Evolutionary conservation across 1,140 invertebrate genomes (phyloP).

Genomic region (Ostrea denselamellosa): DNA sequence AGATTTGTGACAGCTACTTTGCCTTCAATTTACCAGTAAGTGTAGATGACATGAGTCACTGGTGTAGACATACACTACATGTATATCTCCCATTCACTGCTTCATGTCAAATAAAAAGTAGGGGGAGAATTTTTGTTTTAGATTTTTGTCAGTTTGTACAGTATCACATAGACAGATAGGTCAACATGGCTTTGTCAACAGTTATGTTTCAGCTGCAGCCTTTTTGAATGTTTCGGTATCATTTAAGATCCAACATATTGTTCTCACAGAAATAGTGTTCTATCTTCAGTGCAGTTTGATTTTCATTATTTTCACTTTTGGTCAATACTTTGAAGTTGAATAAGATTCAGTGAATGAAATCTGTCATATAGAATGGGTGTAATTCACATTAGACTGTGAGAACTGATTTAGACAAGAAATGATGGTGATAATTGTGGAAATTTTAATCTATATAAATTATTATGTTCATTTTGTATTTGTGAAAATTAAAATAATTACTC

Average conservation of each 20-base stretch:
- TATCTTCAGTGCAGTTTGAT: no score
- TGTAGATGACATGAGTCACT: conserved; percentile 48
- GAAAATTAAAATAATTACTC: not conserved
- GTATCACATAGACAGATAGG: not conserved
- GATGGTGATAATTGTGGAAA: no score
- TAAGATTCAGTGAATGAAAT: no score
- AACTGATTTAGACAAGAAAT: no score
- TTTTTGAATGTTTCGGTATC: not conserved
- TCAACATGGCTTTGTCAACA: not conserved
- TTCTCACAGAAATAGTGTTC: no score
- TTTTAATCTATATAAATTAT: no score
- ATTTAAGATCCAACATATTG: no score
- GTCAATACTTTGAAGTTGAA: no score
- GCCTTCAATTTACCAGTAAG: conserved; percentile 99
- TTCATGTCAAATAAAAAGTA: not conserved
- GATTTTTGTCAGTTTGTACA: not conserved
- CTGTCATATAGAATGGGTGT: no score
- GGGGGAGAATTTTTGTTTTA: not conserved
- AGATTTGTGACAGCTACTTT: conserved; percentile 99
- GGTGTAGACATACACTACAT: not conserved
- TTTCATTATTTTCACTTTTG: no score
- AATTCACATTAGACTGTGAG: no score
- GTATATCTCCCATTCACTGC: not conserved
- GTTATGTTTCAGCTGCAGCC: not conserved
- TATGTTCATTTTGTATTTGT: no score